Evolutionary conservation across 2,113 vertebrate species (phyloP).

Genomic region (Syrmaticus mikado): DNA sequence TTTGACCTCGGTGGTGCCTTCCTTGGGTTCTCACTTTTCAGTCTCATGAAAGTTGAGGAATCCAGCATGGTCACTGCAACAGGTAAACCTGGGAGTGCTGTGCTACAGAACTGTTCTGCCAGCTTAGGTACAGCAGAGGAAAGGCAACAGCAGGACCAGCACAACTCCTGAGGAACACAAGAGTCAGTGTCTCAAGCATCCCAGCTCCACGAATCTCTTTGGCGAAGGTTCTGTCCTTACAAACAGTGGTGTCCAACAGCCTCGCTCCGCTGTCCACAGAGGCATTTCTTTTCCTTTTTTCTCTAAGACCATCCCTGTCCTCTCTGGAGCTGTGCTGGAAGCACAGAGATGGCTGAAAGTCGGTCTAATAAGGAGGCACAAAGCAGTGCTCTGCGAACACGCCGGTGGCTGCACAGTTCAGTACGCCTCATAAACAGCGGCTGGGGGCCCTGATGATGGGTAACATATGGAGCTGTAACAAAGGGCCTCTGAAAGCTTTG

Average conservation of each 20-base stretch:
- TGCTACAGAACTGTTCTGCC: neutral
- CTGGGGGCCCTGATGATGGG: neutral
- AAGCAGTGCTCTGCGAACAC: neutral
- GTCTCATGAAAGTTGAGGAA: neutral
- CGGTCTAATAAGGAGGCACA: neutral
- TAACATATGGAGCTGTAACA: fast-evolving
- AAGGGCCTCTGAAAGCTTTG: neutral
- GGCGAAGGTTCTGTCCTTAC: fast-evolving
- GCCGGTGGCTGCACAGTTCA: neutral
- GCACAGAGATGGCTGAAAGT: neutral
- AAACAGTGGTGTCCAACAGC: neutral
- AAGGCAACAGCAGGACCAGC: neutral
- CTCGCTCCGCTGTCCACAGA: neutral
- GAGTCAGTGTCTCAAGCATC: neutral
- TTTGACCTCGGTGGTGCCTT: neutral
- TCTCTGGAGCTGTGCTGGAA: neutral
- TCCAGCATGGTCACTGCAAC: neutral
- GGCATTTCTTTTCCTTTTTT: neutral
- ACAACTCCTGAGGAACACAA: neutral
- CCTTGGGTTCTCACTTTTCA: neutral
- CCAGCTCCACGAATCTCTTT: neutral
- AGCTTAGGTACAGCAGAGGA: neutral
- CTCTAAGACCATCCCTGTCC: neutral
- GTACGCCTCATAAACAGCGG: neutral
- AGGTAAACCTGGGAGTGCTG: neutral